phyloP scores from a whole-genome alignment of 2,113 vertebrate genomes.

The Naja naja region DNA sequence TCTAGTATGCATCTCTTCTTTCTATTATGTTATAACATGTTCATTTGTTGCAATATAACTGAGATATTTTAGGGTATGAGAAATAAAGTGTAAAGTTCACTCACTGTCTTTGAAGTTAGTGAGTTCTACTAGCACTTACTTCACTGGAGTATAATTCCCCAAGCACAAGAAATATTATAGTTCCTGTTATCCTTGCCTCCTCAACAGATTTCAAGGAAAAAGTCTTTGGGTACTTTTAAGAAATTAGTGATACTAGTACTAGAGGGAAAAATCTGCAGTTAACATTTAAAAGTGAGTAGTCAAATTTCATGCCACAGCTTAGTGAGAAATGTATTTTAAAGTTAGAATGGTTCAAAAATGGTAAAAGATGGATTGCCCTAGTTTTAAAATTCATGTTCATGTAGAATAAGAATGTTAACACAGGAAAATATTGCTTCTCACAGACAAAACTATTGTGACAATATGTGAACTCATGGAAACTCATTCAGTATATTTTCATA shows the following conservation, averaged over 20 bases:
- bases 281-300: not conserved
- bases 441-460: not conserved
- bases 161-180: not conserved
- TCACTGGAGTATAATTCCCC: not conserved
- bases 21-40: not conserved
- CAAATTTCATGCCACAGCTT: not conserved
- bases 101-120: not conserved
- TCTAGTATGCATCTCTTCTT: not conserved
- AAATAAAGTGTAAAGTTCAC: not conserved
- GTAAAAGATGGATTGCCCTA: not conserved
- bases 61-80: not conserved
- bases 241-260: not conserved
- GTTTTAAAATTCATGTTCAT: not conserved
- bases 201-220: not conserved
- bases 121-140: not conserved
- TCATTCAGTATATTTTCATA: not conserved
- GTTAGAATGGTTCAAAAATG: not conserved
- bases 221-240: not conserved
- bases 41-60: not conserved
- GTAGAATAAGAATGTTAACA: not conserved
- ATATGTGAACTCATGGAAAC: not conserved
- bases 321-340: not conserved
- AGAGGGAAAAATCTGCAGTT: not conserved
- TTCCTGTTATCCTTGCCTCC: not conserved
- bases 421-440: not conserved